phyloP scores from a whole-genome alignment of 2,113 vertebrate genomes.

The Atherinomorus stipes region DNA sequence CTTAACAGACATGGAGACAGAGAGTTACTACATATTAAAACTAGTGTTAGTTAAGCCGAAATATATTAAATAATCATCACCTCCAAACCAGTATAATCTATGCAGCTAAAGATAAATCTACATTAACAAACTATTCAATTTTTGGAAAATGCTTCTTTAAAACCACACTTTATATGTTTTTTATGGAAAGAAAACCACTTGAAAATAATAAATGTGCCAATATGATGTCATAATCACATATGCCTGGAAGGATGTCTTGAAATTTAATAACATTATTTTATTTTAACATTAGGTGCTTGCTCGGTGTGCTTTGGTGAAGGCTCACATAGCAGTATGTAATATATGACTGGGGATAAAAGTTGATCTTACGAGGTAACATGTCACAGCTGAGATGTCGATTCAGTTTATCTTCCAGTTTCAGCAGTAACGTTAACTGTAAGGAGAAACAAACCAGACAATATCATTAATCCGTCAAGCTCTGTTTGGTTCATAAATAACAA shows the following conservation, averaged over 20 bases:
- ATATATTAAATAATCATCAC: neutral
- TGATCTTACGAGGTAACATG: slow-evolving; percentile 87
- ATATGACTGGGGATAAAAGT: neutral
- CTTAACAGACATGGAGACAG: slow-evolving; percentile 28
- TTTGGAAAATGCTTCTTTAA: too few relatives aligned
- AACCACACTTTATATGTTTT: too few relatives aligned
- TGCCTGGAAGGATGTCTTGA: too few relatives aligned
- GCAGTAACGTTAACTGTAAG: slow-evolving; percentile 90
- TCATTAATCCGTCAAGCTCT: neutral
- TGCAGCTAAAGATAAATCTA: neutral
- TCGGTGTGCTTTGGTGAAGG: neutral
- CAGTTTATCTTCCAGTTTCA: slow-evolving; percentile 98
- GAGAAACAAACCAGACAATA: slow-evolving; percentile 14
- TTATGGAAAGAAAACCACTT: too few relatives aligned
- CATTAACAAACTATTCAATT: neutral
- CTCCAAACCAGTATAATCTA: slow-evolving; percentile 15
- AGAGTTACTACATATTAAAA: slow-evolving; percentile 10
- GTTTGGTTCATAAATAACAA: neutral
- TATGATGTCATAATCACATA: too few relatives aligned
- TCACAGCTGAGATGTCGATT: slow-evolving; percentile 99
- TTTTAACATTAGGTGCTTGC: neutral
- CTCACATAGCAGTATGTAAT: neutral
- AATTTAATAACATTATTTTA: neutral
- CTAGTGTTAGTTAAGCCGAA: neutral
- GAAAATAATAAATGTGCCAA: too few relatives aligned